Evolutionary conservation across 2,888 invertebrate species (phyloP).

Genomic region (Aphodius granarius): DNA sequence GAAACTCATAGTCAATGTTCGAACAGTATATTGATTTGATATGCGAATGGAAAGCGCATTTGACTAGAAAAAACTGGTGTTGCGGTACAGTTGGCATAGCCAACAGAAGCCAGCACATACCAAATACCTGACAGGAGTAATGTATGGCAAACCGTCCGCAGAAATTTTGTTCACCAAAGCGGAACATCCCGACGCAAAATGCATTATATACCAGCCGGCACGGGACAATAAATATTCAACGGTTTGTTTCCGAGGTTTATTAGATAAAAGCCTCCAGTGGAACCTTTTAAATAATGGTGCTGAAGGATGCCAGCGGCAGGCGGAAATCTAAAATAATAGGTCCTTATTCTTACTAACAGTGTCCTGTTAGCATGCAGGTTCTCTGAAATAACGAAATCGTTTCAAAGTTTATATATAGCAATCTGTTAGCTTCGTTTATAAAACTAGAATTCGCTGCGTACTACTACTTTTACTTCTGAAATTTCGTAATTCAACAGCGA

Average conservation of each 20-base stretch:
- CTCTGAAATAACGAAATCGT: background rate
- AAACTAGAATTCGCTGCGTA: background rate
- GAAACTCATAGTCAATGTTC: background rate
- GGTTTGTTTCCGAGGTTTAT: background rate
- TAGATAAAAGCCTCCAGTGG: background rate
- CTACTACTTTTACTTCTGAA: background rate
- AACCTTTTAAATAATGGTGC: background rate
- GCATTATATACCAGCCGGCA: background rate
- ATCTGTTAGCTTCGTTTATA: background rate
- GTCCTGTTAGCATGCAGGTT: background rate
- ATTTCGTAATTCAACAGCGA: background rate
- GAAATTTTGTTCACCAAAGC: background rate
- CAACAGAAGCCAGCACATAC: background rate
- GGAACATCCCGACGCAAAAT: background rate
- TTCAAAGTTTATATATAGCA: background rate
- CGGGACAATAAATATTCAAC: background rate
- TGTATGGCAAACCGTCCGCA: background rate
- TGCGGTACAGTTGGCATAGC: background rate
- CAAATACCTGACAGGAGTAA: background rate
- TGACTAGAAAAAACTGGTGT: background rate
- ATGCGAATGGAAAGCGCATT: background rate
- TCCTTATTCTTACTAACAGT: background rate
- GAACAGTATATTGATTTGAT: background rate
- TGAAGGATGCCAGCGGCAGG: background rate
- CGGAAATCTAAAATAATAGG: background rate